phyloP scores from a whole-genome alignment of 2,797 vertebrate genomes.

The Anguilla anguilla region DNA sequence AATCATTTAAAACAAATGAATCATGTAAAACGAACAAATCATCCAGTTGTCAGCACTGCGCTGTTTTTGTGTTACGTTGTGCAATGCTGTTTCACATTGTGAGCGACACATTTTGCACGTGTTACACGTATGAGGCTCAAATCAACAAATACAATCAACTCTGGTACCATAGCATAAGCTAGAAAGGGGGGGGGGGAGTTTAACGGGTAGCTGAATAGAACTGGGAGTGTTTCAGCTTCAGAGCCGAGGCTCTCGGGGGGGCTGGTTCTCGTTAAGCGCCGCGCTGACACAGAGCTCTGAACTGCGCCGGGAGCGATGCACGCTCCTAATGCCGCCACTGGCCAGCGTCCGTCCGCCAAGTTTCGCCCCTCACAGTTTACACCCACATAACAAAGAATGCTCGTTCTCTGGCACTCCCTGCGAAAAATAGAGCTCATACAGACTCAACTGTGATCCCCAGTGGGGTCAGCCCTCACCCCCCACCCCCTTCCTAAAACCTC shows the following conservation, averaged over 20 bases:
- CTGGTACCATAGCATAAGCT: not conserved
- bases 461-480: not conserved
- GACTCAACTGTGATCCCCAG: not conserved
- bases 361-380: not conserved
- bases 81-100: not conserved
- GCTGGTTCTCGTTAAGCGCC: not conserved
- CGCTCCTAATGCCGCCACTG: not conserved
- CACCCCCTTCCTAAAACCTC: too few relatives aligned
- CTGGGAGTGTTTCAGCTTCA: not conserved
- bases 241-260: not conserved
- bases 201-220: not conserved
- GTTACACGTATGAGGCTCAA: not conserved
- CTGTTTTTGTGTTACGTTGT: not conserved
- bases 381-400: not conserved
- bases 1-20: not conserved
- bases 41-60: not conserved
- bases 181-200: too few relatives aligned
- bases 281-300: slow-evolving; percentile 18
- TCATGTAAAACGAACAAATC: not conserved
- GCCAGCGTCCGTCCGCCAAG: not conserved
- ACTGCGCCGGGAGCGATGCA: slow-evolving; percentile 15
- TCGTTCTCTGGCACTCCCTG: not conserved
- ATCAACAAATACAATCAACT: not conserved
- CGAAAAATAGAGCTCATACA: not conserved
- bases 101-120: not conserved